Conservation (phyloP, 1,140 invertebrate genomes). For the Eulimnadia texana region DNA sequence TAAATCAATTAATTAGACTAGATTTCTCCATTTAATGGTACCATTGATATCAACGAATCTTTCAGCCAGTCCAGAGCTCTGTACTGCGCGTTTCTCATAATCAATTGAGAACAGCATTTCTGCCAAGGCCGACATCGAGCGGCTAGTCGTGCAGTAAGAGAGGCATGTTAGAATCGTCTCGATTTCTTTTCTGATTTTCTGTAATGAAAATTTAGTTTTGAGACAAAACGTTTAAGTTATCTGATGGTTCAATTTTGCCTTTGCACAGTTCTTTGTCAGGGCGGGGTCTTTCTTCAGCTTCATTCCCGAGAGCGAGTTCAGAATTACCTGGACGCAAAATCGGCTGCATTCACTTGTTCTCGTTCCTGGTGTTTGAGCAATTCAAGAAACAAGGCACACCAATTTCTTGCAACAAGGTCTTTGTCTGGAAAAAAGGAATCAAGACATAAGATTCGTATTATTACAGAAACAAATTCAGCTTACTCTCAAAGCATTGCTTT, state of each 20-base stretch:
- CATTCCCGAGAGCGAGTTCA: conserved; percentile 67
- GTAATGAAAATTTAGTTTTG: conserved; percentile 9
- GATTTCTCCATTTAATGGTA: conserved; percentile 5
- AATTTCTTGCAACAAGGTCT: conserved; percentile 34
- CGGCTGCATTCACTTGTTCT: conserved; percentile 58
- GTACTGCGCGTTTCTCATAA: conserved; percentile 78
- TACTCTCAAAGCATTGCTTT: conserved; percentile 37
- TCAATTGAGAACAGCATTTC: conserved; percentile 82
- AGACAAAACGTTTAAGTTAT: conserved; percentile 10
- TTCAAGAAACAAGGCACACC: conserved; percentile 75
- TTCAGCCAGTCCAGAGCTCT: conserved; percentile 67
- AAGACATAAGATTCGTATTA: conserved; percentile 1
- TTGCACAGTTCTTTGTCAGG: conserved; percentile 52
- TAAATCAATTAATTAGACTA: not conserved
- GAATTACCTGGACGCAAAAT: conserved; percentile 56
- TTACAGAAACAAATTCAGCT: not conserved
- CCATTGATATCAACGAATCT: conserved; percentile 69
- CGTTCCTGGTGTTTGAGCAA: conserved; percentile 55
- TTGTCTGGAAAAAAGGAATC: conserved; percentile 16
- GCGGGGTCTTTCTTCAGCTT: conserved; percentile 56
- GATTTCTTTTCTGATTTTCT: conserved; percentile 58
- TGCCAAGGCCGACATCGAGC: conserved; percentile 59
- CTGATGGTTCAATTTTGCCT: conserved; percentile 17
- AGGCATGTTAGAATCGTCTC: conserved; percentile 65
- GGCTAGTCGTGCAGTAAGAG: conserved; percentile 59